A percentile compares a stretch with the other conserved stretches of the same genome.
phyloP scores from a whole-genome alignment of 2,797 vertebrate genomes.

The Adrianichthys oophorus region DNA sequence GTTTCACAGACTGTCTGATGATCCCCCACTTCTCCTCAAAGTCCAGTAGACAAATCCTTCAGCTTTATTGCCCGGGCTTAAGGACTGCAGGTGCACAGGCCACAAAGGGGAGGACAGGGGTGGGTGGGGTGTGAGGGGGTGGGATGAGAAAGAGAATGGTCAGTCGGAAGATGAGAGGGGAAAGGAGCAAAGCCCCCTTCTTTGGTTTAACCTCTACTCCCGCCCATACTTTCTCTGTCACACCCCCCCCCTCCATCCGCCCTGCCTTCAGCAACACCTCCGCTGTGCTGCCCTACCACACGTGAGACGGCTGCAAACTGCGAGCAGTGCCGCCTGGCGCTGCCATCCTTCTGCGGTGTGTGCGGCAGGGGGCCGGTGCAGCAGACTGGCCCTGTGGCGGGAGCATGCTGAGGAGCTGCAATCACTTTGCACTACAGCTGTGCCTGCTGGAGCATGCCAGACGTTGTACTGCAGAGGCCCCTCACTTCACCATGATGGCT shows the following conservation, averaged over 20 bases:
- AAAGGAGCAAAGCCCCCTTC: constrained; percentile 57
- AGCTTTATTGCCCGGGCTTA: constrained; percentile 77
- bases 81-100: constrained; percentile 76
- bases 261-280: constrained; percentile 42
- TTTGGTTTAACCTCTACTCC: constrained; percentile 60
- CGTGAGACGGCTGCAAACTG: constrained; percentile 64
- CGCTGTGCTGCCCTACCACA: constrained; percentile 52
- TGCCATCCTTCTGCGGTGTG: constrained; percentile 54
- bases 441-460: constrained; percentile 64
- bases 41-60: constrained; percentile 76
- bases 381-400: constrained; percentile 63
- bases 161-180: constrained; percentile 69
- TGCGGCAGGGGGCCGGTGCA: constrained; percentile 52
- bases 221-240: constrained; percentile 49
- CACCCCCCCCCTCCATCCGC: constrained; percentile 20
- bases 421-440: constrained; percentile 72
- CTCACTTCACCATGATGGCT: constrained; percentile 27
- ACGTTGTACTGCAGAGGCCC: constrained; percentile 53
- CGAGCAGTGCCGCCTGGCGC: constrained; percentile 58
- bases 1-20: constrained; percentile 56
- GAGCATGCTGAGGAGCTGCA: constrained; percentile 74
- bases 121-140: constrained; percentile 29
- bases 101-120: constrained; percentile 58
- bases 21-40: constrained; percentile 57
- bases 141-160: constrained; percentile 68